A percentile compares a stretch with the other conserved stretches of the same genome.
These are phyloP conservation scores for Hesperophylax magnus DNA, from an alignment of 1,140 invertebrate genomes.

Conservation along the genomic window DNA sequence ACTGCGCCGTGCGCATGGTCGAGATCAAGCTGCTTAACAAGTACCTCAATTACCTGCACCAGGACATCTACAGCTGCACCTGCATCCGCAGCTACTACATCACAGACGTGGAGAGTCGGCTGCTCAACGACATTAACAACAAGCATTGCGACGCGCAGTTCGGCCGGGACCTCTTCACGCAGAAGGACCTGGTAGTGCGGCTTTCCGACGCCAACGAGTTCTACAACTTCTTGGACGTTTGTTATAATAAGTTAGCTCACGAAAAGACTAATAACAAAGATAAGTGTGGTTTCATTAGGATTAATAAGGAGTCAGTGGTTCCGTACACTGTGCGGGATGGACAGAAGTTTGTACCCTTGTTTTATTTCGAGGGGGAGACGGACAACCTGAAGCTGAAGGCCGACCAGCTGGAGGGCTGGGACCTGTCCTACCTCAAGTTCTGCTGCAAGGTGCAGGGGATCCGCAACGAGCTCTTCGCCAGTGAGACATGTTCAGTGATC, in stretches of 20 bases:
- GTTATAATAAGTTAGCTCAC: constrained; percentile 85
- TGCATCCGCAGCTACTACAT: constrained; percentile 95
- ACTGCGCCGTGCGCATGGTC: constrained; percentile 92
- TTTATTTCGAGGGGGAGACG: constrained; percentile 94
- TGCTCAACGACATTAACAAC: constrained; percentile 94
- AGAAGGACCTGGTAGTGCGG: constrained; percentile 90
- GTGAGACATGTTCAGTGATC: constrained; percentile 90
- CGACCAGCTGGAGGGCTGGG: constrained; percentile 89
- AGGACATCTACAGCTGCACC: constrained; percentile 88
- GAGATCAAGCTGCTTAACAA: constrained; percentile 90
- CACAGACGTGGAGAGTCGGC: constrained; percentile 88
- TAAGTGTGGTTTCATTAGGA: constrained; percentile 93
- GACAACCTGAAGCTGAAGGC: constrained; percentile 90
- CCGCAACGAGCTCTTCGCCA: constrained; percentile 90
- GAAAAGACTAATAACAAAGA: constrained; percentile 76
- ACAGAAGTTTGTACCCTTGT: constrained; percentile 92
- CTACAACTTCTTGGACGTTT: constrained; percentile 90
- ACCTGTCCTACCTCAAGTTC: constrained; percentile 92
- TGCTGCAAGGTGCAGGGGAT: constrained; percentile 96
- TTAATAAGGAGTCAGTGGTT: constrained; percentile 94
- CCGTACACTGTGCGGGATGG: constrained; percentile 89
- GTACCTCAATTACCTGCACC: constrained; percentile 85
- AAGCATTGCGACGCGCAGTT: constrained; percentile 94
- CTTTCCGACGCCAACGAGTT: constrained; percentile 91
- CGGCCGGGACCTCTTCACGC: constrained; percentile 90